Evolutionary conservation across 2,888 invertebrate species (phyloP).

Genomic region (Spodoptera littoralis): DNA sequence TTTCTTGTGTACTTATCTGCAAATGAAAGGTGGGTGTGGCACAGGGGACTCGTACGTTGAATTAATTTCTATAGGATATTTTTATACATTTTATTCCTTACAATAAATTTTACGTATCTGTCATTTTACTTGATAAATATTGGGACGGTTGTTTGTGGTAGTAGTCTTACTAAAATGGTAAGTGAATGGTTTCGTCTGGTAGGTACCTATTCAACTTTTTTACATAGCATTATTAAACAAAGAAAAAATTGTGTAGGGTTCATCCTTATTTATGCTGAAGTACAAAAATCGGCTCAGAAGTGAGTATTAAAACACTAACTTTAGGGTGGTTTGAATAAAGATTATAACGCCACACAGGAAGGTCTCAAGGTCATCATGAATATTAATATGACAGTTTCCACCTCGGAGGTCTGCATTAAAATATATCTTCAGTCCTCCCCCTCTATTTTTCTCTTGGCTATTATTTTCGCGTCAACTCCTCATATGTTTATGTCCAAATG

Average conservation of each 20-base stretch:
- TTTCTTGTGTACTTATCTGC: constrained; percentile 13
- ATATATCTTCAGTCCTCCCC: constrained; percentile 31
- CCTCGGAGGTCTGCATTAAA: constrained; percentile 46
- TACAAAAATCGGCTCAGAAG: constrained; percentile 25
- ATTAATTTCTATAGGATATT: constrained; percentile 12
- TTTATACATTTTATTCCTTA: too few relatives aligned
- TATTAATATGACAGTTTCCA: constrained; percentile 52
- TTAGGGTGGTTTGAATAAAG: constrained; percentile 34
- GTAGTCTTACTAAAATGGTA: too few relatives aligned
- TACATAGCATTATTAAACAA: neutral
- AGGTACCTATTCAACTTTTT: too few relatives aligned
- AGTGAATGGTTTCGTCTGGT: too few relatives aligned
- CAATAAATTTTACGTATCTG: too few relatives aligned
- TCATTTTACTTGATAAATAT: too few relatives aligned
- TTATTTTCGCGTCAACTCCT: constrained; percentile 44
- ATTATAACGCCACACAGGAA: constrained; percentile 34
- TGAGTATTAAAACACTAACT: constrained; percentile 40
- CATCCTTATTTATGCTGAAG: constrained; percentile 8
- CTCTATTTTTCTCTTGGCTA: constrained; percentile 37
- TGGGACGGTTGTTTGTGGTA: too few relatives aligned
- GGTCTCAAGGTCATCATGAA: constrained; percentile 51
- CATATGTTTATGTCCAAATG: constrained; percentile 33
- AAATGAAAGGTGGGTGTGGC: constrained; percentile 15
- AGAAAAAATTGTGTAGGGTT: too few relatives aligned
- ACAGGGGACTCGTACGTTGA: constrained; percentile 17